A percentile compares a stretch with the other conserved stretches of the same genome.
These are phyloP conservation scores for Caenorhabditis sp. DNA, from an alignment of 2,888 invertebrate species.

Conservation along the genomic window DNA sequence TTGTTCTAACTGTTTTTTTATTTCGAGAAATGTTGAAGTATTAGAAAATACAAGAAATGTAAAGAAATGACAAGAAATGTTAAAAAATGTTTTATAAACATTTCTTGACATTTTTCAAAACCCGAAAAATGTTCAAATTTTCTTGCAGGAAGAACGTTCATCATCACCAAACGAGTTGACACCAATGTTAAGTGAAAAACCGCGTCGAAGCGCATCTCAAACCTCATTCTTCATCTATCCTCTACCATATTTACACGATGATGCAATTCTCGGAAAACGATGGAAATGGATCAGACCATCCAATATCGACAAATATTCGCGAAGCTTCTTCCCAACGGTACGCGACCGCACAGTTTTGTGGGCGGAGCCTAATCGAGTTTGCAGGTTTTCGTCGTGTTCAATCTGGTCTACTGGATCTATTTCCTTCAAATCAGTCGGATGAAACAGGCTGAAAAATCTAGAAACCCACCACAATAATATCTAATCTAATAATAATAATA, in stretches of 20 bases:
- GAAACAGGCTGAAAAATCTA: constrained; percentile 27
- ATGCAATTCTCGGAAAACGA: constrained; percentile 21
- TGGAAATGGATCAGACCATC: constrained; percentile 78
- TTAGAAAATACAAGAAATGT: no score
- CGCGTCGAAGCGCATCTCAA: constrained; percentile 21
- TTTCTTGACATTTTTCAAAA: no score
- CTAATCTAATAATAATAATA: no score
- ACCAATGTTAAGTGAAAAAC: constrained; percentile 26
- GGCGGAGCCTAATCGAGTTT: not conserved
- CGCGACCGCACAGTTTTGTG: not conserved
- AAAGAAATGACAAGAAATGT: not conserved
- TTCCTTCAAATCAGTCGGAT: constrained; percentile 46
- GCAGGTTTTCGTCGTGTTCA: constrained; percentile 93
- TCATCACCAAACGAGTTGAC: constrained; percentile 30
- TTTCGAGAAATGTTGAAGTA: no score
- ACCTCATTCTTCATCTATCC: constrained; percentile 29
- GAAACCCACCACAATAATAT: not conserved
- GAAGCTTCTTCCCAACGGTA: constrained; percentile 86
- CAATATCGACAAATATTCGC: constrained; percentile 97
- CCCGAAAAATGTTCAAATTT: no score
- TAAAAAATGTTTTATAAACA: no score
- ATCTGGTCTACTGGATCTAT: constrained; percentile 73
- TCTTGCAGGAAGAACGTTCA: not conserved
- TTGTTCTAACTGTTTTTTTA: no score
- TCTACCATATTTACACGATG: constrained; percentile 20